phyloP scores from a whole-genome alignment of 2,113 vertebrate species.

The Pachyramphus minor region DNA sequence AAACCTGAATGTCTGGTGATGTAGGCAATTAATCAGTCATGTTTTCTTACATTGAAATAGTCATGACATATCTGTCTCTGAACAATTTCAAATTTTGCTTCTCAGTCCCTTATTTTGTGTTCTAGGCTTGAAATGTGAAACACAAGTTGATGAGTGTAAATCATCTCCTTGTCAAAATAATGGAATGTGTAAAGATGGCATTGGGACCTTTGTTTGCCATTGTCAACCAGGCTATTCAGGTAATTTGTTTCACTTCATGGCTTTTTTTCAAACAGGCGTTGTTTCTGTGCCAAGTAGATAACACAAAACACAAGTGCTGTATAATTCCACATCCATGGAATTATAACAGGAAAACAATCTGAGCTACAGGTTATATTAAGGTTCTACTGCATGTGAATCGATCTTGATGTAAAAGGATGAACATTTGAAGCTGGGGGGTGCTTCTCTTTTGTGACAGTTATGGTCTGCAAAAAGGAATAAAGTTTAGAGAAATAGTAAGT shows the following conservation, averaged over 20 bases:
- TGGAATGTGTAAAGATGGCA: conserved; percentile 84
- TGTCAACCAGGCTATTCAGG: conserved; percentile 89
- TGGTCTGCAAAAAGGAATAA: neutral
- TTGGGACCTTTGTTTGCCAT: conserved; percentile 85
- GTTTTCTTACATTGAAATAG: neutral
- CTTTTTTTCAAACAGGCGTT: neutral
- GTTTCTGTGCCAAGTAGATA: neutral
- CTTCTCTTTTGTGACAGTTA: neutral
- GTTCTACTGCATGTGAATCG: neutral
- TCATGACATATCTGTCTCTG: neutral
- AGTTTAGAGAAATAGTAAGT: neutral
- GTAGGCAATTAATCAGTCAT: accelerated
- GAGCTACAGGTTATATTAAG: neutral
- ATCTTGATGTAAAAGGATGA: neutral
- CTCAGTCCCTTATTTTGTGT: conserved; percentile 24
- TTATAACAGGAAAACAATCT: neutral
- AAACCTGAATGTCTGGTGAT: neutral
- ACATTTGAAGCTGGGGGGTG: neutral
- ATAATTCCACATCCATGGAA: neutral
- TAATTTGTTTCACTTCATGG: conserved; percentile 52
- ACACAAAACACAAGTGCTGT: neutral
- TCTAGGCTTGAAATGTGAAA: conserved; percentile 93
- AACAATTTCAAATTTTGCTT: neutral
- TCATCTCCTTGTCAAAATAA: conserved; percentile 87
- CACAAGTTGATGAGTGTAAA: conserved; percentile 90